Evolutionary conservation across 2,888 invertebrate genomes (phyloP).

Genomic region (Torymus tubicola): DNA sequence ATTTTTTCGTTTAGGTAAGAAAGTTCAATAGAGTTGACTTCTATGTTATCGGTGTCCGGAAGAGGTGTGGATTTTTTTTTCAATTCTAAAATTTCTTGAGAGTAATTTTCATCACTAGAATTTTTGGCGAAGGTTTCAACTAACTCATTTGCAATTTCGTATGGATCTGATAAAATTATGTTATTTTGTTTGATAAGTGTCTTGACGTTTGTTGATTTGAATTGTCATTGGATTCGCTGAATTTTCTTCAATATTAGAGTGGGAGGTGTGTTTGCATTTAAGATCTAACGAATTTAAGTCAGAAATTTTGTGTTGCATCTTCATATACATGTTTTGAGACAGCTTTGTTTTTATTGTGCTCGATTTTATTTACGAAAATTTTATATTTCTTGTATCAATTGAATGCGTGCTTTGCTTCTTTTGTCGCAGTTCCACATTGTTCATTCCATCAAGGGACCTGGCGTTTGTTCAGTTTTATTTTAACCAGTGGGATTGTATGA

Average conservation of each 20-base stretch:
- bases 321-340: not conserved
- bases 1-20: not conserved
- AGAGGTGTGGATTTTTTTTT: not conserved
- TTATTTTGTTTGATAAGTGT: constrained; percentile 1
- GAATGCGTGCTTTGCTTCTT: constrained; percentile 50
- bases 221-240: constrained; percentile 2
- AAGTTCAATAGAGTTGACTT: not conserved
- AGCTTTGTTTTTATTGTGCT: constrained; percentile 32
- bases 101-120: constrained; percentile 37
- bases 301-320: not conserved
- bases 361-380: constrained; percentile 35
- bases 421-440: constrained; percentile 39
- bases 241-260: not conserved
- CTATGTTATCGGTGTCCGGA: not conserved
- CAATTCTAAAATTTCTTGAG: not conserved
- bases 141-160: no score
- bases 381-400: constrained; percentile 2
- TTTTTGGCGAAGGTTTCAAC: constrained; percentile 17
- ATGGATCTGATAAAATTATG: not conserved
- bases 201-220: not conserved
- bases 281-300: not conserved
- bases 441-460: constrained; percentile 61
- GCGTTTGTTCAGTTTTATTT: constrained; percentile 31
- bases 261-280: no score
- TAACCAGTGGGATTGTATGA: not conserved